Percentiles rank a stretch among this genome's conserved stretches.
Evolutionary conservation across 1,140 invertebrate species (phyloP).

Genomic region (Rhynchophorus ferrugineus): DNA sequence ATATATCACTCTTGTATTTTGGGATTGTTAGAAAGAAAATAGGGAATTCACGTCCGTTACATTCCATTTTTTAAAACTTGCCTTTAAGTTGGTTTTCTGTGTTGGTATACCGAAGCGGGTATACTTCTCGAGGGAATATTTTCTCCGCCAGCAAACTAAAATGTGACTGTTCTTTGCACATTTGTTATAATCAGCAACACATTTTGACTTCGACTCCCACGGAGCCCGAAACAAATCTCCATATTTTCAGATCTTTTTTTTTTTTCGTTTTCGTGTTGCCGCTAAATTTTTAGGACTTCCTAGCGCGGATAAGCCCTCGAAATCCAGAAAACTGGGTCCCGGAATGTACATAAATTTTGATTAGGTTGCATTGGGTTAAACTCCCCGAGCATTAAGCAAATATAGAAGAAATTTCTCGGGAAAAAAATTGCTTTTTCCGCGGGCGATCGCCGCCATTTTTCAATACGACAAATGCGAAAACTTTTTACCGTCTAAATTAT

Average conservation of each 20-base stretch:
- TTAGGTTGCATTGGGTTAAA: conserved; percentile 1
- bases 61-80: too few relatives aligned
- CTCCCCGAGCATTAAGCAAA: background rate
- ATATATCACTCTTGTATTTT: too few relatives aligned
- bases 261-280: conserved; percentile 2
- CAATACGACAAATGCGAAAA: too few relatives aligned
- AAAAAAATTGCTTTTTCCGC: background rate
- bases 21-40: too few relatives aligned
- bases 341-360: conserved; percentile 5
- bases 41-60: too few relatives aligned
- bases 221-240: background rate
- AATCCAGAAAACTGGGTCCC: conserved; percentile 7
- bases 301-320: background rate
- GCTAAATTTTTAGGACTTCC: conserved; percentile 6
- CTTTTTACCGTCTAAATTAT: too few relatives aligned
- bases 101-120: too few relatives aligned
- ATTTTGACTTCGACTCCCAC: background rate
- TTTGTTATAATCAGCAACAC: background rate
- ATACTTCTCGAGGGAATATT: background rate
- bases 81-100: too few relatives aligned
- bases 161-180: background rate
- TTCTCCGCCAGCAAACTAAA: background rate
- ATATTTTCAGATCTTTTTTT: background rate
- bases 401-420: background rate
- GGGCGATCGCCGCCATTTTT: background rate